Percentiles rank a stretch among this genome's conserved stretches.
These are phyloP conservation scores for Linyphia triangularis DNA, from an alignment of 2,888 invertebrate species.

Conservation along the genomic window DNA sequence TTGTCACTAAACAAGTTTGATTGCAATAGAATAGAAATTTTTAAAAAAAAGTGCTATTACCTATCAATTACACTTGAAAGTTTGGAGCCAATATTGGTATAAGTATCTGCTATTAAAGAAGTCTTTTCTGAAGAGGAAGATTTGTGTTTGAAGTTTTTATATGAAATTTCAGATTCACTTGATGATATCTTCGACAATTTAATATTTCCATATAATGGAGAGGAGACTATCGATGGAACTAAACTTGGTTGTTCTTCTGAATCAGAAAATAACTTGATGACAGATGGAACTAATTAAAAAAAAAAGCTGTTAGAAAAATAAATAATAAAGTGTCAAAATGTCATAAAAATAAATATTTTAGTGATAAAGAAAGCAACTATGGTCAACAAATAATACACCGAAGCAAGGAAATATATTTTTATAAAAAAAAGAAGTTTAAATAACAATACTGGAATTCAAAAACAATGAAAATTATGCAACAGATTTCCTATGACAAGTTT, in stretches of 20 bases:
- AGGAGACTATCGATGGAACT: background rate
- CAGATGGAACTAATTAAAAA: conserved; percentile 20
- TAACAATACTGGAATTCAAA: background rate
- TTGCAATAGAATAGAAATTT: background rate
- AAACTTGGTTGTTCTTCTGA: conserved; percentile 16
- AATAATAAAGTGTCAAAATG: background rate
- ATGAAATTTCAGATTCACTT: conserved; percentile 4
- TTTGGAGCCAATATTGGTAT: conserved; percentile 3
- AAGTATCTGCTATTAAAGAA: conserved; percentile 45
- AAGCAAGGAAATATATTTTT: background rate
- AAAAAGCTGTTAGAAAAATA: background rate
- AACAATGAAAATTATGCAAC: background rate
- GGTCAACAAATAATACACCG: background rate
- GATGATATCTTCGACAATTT: conserved; percentile 19
- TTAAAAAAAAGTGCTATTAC: background rate
- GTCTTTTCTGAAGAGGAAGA: conserved; percentile 43
- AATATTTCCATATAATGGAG: background rate
- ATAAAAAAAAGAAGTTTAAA: background rate
- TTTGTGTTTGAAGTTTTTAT: conserved; percentile 6
- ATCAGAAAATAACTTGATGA: background rate
- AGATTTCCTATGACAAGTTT: background rate
- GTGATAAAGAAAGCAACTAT: background rate
- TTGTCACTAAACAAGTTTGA: too few species aligned
- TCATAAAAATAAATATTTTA: background rate
- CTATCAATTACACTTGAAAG: background rate